Conservation (phyloP, 2,888 invertebrate species). For the Schizaphis graminum region DNA sequence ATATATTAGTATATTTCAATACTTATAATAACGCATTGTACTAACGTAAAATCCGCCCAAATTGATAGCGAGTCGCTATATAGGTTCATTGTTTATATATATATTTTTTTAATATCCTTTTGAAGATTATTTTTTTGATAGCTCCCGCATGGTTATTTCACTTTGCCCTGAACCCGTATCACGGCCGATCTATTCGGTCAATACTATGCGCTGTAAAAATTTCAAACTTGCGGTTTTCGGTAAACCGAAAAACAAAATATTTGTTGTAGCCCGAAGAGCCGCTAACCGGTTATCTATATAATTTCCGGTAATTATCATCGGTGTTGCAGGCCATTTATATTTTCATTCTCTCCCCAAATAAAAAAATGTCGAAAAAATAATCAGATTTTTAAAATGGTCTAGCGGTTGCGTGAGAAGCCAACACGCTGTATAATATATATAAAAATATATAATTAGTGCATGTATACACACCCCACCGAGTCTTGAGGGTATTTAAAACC, state of each 20-base stretch:
- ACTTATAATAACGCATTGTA: background rate
- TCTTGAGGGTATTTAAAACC: conserved; percentile 33
- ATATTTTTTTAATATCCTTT: background rate
- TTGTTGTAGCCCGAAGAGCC: conserved; percentile 13
- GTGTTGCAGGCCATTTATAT: background rate
- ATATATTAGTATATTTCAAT: background rate
- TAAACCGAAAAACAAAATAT: conserved; percentile 29
- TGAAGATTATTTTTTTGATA: conserved; percentile 11
- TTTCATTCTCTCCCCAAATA: background rate
- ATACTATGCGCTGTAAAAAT: background rate
- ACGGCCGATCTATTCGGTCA: background rate
- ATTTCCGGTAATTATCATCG: conserved; percentile 10
- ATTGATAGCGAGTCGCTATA: background rate
- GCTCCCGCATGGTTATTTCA: background rate
- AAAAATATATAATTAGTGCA: background rate
- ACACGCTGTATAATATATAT: background rate
- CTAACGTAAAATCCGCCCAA: background rate
- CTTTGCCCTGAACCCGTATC: conserved; percentile 8
- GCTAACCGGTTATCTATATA: conserved; percentile 40
- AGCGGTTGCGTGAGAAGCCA: conserved; percentile 18
- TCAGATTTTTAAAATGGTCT: conserved; percentile 21
- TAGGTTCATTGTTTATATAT: conserved; percentile 3
- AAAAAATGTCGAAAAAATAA: conserved; percentile 34
- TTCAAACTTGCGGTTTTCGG: conserved; percentile 39
- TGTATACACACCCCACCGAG: background rate